phyloP scores from a whole-genome alignment of 2,113 vertebrate genomes.

The Carassius carassius region DNA sequence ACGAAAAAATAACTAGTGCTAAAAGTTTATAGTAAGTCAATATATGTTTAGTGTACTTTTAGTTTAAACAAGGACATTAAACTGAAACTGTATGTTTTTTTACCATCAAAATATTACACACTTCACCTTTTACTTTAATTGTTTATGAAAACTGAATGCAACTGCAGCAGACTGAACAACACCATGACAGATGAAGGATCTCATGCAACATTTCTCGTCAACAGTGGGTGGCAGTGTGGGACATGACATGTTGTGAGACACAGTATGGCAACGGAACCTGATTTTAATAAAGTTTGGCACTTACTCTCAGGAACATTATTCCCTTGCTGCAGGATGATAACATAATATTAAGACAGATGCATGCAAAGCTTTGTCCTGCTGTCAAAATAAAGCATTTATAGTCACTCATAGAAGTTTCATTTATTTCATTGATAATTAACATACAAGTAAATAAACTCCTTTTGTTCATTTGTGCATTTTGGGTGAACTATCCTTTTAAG shows the following conservation, averaged over 20 bases:
- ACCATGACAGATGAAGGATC: slow-evolving; percentile 42
- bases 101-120: not conserved
- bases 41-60: not conserved
- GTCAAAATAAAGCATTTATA: not conserved
- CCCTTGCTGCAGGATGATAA: slow-evolving; percentile 52
- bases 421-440: not conserved
- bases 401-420: not conserved
- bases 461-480: not conserved
- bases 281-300: slow-evolving; percentile 49
- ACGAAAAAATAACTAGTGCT: not conserved
- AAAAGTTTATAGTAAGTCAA: not conserved
- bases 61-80: not conserved
- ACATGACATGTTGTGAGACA: slow-evolving; percentile 32
- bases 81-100: not conserved
- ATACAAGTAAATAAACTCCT: not conserved
- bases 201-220: slow-evolving; percentile 53
- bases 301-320: slow-evolving; percentile 54
- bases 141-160: slow-evolving; percentile 22
- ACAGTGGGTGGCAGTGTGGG: slow-evolving; percentile 52
- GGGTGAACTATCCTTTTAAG: not conserved
- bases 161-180: slow-evolving; percentile 24
- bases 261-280: slow-evolving; percentile 9
- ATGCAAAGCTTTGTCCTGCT: slow-evolving; percentile 8
- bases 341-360: slow-evolving; percentile 36
- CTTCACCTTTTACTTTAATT: not conserved